Evolutionary conservation across 2,113 vertebrate species (phyloP).

Genomic region (Poeciliopsis occidentalis): DNA sequence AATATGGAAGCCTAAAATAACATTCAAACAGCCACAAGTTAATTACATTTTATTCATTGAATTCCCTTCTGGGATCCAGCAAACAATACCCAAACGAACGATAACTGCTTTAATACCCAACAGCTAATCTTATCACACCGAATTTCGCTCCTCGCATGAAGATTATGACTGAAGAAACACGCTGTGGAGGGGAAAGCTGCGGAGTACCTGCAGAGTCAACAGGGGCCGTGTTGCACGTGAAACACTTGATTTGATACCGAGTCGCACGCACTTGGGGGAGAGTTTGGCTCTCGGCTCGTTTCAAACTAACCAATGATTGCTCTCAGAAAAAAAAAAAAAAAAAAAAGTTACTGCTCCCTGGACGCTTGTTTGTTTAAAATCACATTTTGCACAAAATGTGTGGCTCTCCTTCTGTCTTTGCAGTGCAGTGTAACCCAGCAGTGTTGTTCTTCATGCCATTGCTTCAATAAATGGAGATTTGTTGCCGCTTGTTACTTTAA

Average conservation of each 20-base stretch:
- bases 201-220: constrained; percentile 18
- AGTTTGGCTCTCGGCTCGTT: constrained; percentile 29
- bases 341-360: constrained; percentile 22
- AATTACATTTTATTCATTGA: constrained; percentile 27
- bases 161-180: constrained; percentile 11
- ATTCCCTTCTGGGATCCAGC: constrained; percentile 6
- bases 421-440: background rate
- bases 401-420: constrained; percentile 20
- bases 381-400: constrained; percentile 31
- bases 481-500: too few relatives aligned
- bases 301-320: constrained; percentile 33
- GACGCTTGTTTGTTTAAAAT: constrained; percentile 24
- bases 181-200: constrained; percentile 9
- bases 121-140: constrained; percentile 24
- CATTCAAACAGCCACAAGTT: constrained; percentile 25
- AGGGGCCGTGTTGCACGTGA: constrained; percentile 1
- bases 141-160: background rate
- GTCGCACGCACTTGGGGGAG: background rate
- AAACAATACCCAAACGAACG: constrained; percentile 37
- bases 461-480: too few relatives aligned
- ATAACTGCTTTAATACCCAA: constrained; percentile 37
- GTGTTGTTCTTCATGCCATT: too few relatives aligned
- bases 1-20: constrained; percentile 23
- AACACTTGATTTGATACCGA: background rate
- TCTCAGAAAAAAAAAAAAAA: constrained; percentile 25